Percentiles rank a stretch among this genome's conserved stretches.
Evolutionary conservation across 2,797 vertebrate genomes (phyloP).

Genomic region (Sylvilagus floridanus): DNA sequence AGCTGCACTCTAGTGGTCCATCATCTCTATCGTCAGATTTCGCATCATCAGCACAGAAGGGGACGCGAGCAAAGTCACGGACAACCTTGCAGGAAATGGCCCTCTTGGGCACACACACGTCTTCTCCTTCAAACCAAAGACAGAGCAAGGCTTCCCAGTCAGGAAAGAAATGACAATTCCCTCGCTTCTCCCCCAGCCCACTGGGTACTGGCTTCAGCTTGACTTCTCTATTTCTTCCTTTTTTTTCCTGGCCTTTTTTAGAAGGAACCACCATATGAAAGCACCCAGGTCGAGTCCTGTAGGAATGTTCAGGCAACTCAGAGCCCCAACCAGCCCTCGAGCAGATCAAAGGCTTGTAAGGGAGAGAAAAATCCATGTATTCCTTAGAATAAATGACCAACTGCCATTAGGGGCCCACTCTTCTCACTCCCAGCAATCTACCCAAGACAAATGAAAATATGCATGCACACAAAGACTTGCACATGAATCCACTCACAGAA

Average conservation of each 20-base stretch:
- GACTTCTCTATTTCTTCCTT: neutral
- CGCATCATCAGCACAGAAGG: no score
- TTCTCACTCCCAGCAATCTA: neutral
- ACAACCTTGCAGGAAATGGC: neutral
- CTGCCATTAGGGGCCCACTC: neutral
- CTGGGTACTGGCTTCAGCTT: neutral
- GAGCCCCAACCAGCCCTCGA: neutral
- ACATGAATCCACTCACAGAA: neutral
- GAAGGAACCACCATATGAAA: neutral
- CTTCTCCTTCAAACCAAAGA: neutral
- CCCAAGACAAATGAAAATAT: neutral
- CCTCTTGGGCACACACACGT: neutral
- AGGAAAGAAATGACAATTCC: neutral
- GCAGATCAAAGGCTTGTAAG: neutral
- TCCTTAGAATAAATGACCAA: neutral
- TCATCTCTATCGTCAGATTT: neutral
- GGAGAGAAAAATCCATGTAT: neutral
- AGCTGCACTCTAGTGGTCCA: neutral
- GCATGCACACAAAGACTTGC: neutral
- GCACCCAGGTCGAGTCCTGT: neutral
- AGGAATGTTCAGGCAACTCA: neutral
- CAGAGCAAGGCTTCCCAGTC: neutral
- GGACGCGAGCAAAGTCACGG: neutral
- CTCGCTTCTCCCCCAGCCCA: neutral
- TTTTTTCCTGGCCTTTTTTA: neutral